Base-by-base conservation (phyloP, 2,797 vertebrate species). In the Poeciliopsis turneri region DNA sequence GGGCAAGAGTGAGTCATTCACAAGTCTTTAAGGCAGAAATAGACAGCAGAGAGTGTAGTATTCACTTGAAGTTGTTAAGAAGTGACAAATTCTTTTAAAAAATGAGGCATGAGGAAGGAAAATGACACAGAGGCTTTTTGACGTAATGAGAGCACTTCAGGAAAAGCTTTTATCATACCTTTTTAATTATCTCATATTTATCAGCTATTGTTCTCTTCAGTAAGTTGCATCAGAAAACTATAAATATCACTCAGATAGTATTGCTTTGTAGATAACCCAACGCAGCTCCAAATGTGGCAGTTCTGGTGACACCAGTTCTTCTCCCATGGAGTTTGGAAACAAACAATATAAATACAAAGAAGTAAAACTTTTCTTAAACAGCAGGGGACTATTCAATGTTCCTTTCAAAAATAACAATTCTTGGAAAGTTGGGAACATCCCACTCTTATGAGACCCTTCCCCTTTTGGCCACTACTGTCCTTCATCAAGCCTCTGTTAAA, bases 1-100 rank as follows among this genome's bases (percentile, higher is more conserved):
- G 88, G 87, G 74, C 49, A 51, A 15, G 61, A 73, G 70, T 89
- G 85, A 90, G 81, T 92, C 91, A 90, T 86, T 86, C 69, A 30
- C 77, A 75, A 53, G 78, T 80, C 61, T 78, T 85, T 76, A 74
- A 87, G 90, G 87, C 53, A 89, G 77, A 77, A 74, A 66, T 83
- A 88, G 83, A 83, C 51, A 82, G 82, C 77, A 78, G 78, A 82
- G 81, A 28, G 76, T 59, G 43, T 74, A 78, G 76, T 73, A 75
- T 72, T 64, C 66, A 82, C 78, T 85, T 78, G 41, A 80, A 83
- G 78, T 86, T 88, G 87, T 83, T 80, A 84, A 89, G 77, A 80
- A 80, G 76, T 74, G 78, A 76, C 64, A 77, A 77, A 72, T 71
- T 36, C 20, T 64, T 36, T 78, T 47, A 45, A 57, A 83, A 82